Evolutionary conservation across 2,113 vertebrate genomes (phyloP).

Genomic region (Bufo gargarizans): DNA sequence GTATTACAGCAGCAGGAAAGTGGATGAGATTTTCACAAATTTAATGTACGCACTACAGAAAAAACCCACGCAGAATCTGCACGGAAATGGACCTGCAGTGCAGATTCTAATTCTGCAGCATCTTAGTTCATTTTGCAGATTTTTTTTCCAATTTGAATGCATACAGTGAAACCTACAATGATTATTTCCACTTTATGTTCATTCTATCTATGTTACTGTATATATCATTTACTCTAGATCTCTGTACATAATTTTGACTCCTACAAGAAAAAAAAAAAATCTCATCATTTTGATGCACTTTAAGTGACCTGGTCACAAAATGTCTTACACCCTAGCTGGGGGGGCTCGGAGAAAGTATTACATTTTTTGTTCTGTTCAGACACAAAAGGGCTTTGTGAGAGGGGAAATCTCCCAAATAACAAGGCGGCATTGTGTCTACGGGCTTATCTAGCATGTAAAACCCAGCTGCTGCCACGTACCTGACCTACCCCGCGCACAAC

Average conservation of each 20-base stretch:
- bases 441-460: constrained; percentile 31
- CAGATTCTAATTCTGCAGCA: no score
- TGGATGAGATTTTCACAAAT: no score
- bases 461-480: constrained; percentile 5
- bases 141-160: no score
- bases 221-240: neutral
- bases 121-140: no score
- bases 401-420: constrained; percentile 38
- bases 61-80: no score
- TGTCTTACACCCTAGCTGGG: neutral
- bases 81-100: no score
- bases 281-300: neutral
- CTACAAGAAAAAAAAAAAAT: neutral
- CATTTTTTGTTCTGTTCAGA: constrained; percentile 7
- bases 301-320: neutral
- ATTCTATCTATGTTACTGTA: no score
- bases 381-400: constrained; percentile 39
- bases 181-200: no score
- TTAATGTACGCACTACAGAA: no score
- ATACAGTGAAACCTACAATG: no score
- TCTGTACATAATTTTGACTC: neutral
- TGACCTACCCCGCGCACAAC: constrained; percentile 4
- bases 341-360: neutral
- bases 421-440: constrained; percentile 34
- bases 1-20: no score